Percentiles rank a stretch among this genome's conserved stretches.
phyloP scores from a whole-genome alignment of 2,888 invertebrate genomes.

The Drosophila buzzatii region DNA sequence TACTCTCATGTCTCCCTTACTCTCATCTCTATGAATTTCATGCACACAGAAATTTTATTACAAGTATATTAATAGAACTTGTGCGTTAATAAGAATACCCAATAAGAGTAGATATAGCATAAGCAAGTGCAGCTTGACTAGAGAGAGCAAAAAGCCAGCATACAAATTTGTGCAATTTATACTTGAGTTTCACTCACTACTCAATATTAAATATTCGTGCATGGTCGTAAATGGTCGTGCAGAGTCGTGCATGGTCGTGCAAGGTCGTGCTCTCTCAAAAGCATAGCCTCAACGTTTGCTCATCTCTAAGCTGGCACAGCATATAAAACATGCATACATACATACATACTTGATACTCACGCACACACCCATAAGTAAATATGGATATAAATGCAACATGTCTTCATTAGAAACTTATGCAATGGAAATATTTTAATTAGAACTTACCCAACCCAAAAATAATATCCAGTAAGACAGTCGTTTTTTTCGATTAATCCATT shows the following conservation, averaged over 20 bases:
- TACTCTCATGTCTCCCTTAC: neutral
- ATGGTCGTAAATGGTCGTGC: neutral
- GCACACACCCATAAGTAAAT: neutral
- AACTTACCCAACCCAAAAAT: slow-evolving; percentile 1
- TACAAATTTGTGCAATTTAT: neutral
- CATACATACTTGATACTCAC: neutral
- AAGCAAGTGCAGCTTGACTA: neutral
- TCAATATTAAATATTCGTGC: neutral
- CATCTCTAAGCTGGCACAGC: neutral
- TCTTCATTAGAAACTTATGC: neutral
- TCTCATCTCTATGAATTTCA: neutral
- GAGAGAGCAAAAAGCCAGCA: no score
- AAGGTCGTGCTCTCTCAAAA: neutral
- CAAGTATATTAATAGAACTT: neutral
- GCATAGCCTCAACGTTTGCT: neutral
- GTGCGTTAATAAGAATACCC: no score
- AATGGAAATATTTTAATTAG: slow-evolving; percentile 1
- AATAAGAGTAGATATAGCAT: neutral
- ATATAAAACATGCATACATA: neutral
- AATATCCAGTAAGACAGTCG: neutral
- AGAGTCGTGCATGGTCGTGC: neutral
- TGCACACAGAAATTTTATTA: neutral
- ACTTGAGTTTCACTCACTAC: no score
- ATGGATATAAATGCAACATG: neutral
- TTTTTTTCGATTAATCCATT: neutral